Evolutionary conservation across 2,888 invertebrate genomes (phyloP), one percentile per base, ranked within the genome.

Genomic region (Athalia circularis): DNA sequence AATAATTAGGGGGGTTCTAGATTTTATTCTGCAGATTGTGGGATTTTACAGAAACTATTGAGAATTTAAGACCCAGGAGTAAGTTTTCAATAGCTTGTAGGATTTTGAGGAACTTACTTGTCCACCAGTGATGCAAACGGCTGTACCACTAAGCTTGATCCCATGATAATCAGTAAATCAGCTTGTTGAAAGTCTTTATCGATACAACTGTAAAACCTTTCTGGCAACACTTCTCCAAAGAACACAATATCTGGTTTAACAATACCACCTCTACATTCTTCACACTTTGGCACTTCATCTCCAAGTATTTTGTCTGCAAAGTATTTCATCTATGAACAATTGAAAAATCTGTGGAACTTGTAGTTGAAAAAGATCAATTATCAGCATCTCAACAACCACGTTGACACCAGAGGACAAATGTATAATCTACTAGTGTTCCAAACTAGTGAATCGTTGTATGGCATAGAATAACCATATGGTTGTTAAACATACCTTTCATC

Each of bases 231-330:
- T 92, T 99, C 98, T 0, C 98, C 98, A 90, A 98, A 99, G 91
- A 99, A 98, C 11, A 98, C 95, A 84, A 99, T 97, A 87, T 99
- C 98, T 7, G 98, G 98, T 89, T 98, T 98, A 0, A 99, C 96
- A 5, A 97, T 92, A 0, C 95, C 95, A 0, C 93, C 92, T 65
- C 92, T 91, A 86, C 97, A 97, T 57, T 92, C 91, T 2, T 93
- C 93, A 87, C 98, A 98, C 64, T 93, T 94, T 11, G 98, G 97
- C 79, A 97, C 92, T 80, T 92, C 91, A 85, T 95, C 95, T 1
- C 93, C 91, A 82, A 96, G 93, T 80, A 96, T 95, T 87, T 93
- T 92, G 78, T 95, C 95, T 95, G 91, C 75, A 91, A 91, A 80
- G 77, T 67, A 15, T 3, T 62, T 3, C 5, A 68, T 65, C 13